These are phyloP conservation scores for Oxyura jamaicensis DNA, from an alignment of 2,113 vertebrate genomes.

Conservation along the genomic window DNA sequence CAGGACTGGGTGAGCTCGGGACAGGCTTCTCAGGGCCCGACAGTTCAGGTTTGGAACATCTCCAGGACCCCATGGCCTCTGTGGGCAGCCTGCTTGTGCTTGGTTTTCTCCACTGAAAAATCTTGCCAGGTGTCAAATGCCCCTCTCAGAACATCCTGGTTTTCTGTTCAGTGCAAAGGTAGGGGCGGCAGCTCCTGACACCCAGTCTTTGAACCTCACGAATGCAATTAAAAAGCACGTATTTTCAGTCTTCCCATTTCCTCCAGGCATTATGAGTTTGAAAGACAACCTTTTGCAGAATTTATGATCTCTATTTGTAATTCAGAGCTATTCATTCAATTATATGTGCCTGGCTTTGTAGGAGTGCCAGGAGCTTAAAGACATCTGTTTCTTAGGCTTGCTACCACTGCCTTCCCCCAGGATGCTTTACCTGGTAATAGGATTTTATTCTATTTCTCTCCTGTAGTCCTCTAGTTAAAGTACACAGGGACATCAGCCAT, in stretches of 20 bases:
- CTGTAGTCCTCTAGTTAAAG: background rate
- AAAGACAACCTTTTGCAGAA: background rate
- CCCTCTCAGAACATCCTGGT: background rate
- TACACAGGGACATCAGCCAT: background rate
- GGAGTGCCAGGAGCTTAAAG: background rate
- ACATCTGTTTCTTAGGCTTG: background rate
- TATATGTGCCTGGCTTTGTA: background rate
- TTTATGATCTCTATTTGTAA: background rate
- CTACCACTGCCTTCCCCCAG: background rate
- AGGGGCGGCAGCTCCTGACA: background rate
- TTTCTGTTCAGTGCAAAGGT: background rate
- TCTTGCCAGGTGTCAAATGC: background rate
- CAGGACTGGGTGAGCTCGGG: background rate
- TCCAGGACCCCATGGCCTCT: background rate
- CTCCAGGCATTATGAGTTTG: background rate
- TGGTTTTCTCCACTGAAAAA: background rate
- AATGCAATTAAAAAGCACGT: background rate
- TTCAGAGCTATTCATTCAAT: background rate
- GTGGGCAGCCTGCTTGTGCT: background rate
- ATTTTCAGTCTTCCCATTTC: background rate
- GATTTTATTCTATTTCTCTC: background rate
- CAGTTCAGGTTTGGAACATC: background rate
- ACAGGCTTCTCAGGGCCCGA: background rate
- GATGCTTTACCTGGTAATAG: background rate
- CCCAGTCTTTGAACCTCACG: accelerated